phyloP scores from a whole-genome alignment of 2,797 vertebrate genomes.

The Allenopithecus nigroviridis region DNA sequence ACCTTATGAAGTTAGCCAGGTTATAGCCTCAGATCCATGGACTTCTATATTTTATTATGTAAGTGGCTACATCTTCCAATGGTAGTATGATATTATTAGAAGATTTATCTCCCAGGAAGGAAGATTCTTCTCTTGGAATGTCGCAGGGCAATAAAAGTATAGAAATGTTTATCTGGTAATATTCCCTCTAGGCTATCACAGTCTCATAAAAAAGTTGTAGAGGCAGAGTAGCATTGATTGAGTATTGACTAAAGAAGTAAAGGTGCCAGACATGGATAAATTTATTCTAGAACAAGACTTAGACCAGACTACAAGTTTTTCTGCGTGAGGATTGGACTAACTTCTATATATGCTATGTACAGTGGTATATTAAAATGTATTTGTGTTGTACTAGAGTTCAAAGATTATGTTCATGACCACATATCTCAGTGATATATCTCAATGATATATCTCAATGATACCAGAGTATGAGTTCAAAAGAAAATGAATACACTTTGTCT shows the following conservation, averaged over 20 bases:
- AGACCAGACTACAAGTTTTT: not conserved
- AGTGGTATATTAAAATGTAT: not conserved
- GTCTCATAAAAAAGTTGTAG: not conserved
- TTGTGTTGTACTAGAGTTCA: not conserved
- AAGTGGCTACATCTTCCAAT: not conserved
- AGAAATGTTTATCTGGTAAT: not conserved
- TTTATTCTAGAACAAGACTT: not conserved
- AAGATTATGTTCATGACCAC: not conserved
- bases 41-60: not conserved
- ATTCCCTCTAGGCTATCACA: not conserved
- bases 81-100: not conserved
- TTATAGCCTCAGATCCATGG: not conserved
- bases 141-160: not conserved
- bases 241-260: not conserved
- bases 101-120: not conserved
- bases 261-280: not conserved
- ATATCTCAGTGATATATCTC: not conserved
- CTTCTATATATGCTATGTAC: not conserved
- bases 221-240: not conserved
- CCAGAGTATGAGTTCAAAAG: not conserved
- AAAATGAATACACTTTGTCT: not conserved
- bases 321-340: not conserved
- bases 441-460: not conserved
- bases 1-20: not conserved
- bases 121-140: not conserved